Evolutionary conservation across 2,797 vertebrate genomes (phyloP).

Genomic region (Sebastes variabilis): DNA sequence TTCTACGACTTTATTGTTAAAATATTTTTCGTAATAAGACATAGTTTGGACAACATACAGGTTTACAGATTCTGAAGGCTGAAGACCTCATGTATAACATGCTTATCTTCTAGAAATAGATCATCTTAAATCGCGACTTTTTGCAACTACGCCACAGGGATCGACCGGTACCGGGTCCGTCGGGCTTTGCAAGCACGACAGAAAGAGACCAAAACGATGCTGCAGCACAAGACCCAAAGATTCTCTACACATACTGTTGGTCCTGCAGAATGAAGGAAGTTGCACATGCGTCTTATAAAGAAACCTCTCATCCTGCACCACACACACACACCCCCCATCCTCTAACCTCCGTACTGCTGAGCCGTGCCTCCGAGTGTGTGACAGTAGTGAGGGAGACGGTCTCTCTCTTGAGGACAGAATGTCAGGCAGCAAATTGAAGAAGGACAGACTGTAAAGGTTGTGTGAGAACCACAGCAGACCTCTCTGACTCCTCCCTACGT

Average conservation of each 20-base stretch:
- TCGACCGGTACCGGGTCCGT: no score
- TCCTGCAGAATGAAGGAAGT: slow-evolving; percentile 7
- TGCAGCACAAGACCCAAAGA: neutral
- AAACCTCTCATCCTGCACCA: slow-evolving; percentile 2
- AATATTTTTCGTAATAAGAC: no score
- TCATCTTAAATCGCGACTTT: no score
- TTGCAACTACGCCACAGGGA: no score
- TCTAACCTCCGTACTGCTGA: slow-evolving; percentile 11
- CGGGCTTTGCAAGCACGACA: neutral
- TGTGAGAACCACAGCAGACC: slow-evolving; percentile 29
- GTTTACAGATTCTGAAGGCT: no score
- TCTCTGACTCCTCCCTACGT: slow-evolving; percentile 38
- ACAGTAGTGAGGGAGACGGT: slow-evolving; percentile 23
- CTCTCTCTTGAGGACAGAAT: slow-evolving; percentile 49
- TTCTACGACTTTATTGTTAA: no score
- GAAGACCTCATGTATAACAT: no score
- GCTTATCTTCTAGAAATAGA: no score
- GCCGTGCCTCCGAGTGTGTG: slow-evolving; percentile 16
- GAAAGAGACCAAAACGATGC: neutral
- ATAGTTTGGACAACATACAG: no score
- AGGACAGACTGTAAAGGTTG: slow-evolving; percentile 62
- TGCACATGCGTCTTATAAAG: slow-evolving; percentile 10
- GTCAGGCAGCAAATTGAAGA: slow-evolving; percentile 47
- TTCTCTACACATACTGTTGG: neutral
- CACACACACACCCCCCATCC: neutral